phyloP scores from a whole-genome alignment of 2,113 vertebrate species.

The Calidris pugnax region DNA sequence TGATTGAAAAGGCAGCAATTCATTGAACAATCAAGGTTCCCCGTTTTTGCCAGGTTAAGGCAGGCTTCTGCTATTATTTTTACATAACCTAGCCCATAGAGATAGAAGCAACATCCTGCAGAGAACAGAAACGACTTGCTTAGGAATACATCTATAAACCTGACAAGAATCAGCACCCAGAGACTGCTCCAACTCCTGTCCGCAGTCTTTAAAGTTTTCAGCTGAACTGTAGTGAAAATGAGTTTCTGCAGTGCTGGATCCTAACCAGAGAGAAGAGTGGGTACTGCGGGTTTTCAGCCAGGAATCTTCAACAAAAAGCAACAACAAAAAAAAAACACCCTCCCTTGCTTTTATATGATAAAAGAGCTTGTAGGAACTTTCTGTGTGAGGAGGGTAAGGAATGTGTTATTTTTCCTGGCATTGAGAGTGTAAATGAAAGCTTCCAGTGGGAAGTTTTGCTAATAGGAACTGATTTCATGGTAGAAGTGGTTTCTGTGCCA shows the following conservation, averaged over 20 bases:
- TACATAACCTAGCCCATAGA: constrained; percentile 55
- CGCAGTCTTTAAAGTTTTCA: constrained; percentile 64
- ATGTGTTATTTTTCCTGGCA: background rate
- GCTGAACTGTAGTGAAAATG: constrained; percentile 57
- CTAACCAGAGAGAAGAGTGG: constrained; percentile 39
- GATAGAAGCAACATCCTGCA: constrained; percentile 64
- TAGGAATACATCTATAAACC: constrained; percentile 70
- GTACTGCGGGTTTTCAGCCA: constrained; percentile 32
- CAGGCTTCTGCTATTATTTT: constrained; percentile 51
- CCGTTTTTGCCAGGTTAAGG: constrained; percentile 19
- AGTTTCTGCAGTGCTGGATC: constrained; percentile 67
- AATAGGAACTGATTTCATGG: background rate
- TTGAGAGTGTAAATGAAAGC: background rate
- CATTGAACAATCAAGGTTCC: background rate
- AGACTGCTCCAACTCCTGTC: constrained; percentile 63
- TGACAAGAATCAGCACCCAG: constrained; percentile 71
- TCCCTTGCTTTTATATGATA: background rate
- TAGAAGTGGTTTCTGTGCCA: background rate
- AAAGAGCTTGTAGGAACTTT: background rate
- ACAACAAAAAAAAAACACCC: background rate
- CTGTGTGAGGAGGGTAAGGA: background rate
- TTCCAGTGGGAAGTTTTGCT: background rate
- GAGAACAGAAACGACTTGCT: constrained; percentile 62
- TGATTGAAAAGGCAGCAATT: background rate
- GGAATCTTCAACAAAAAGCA: constrained; percentile 18